Conservation (phyloP, 2,113 vertebrate species). For the Mola mola region DNA sequence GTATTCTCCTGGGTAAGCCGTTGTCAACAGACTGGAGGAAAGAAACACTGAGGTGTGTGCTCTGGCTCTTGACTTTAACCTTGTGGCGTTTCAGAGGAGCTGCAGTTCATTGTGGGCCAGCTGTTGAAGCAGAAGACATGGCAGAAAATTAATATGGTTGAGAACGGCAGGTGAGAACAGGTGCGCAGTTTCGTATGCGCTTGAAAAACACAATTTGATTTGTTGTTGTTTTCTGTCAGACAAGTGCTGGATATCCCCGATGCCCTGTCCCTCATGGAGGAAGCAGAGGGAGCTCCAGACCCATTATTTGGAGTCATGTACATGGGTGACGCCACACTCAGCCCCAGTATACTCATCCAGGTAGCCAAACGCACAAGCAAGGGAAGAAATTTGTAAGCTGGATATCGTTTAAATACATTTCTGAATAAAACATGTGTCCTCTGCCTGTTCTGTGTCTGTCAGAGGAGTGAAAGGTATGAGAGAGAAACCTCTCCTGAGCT, state of each 20-base stretch:
- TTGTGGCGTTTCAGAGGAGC: slow-evolving; percentile 80
- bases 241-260: slow-evolving; percentile 51
- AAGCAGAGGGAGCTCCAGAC: slow-evolving; percentile 68
- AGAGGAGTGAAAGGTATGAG: slow-evolving; percentile 70
- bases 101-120: slow-evolving; percentile 77
- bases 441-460: slow-evolving; percentile 22
- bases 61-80: not conserved
- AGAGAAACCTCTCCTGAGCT: slow-evolving; percentile 47
- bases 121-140: slow-evolving; percentile 62
- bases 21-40: not conserved
- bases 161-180: slow-evolving; percentile 57
- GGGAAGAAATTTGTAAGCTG: not conserved
- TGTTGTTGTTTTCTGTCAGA: slow-evolving; percentile 49
- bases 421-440: not conserved
- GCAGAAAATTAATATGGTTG: slow-evolving; percentile 79
- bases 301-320: slow-evolving; percentile 77
- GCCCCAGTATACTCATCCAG: slow-evolving; percentile 66
- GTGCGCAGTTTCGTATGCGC: not conserved
- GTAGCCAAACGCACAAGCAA: slow-evolving; percentile 31
- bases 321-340: slow-evolving; percentile 47
- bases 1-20: slow-evolving; percentile 83
- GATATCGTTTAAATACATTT: not conserved
- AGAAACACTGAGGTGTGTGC: not conserved
- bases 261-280: slow-evolving; percentile 55
- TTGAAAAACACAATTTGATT: not conserved